Conservation (phyloP, 64 coral and sea anemone genomes). For the Dendrophyllia cribrosa region DNA sequence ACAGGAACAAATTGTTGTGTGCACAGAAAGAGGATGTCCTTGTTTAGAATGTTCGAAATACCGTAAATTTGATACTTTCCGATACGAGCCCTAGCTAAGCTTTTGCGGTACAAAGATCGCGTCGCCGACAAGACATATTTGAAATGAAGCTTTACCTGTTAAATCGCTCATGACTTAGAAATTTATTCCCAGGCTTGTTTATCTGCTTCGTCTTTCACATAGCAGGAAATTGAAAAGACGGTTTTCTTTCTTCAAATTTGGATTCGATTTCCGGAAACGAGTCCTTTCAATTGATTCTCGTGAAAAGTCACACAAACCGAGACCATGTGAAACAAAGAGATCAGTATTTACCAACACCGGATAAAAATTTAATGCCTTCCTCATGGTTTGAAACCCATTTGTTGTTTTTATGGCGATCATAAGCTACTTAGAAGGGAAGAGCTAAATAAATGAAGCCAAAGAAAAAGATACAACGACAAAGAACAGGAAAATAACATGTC, state of each 20-base stretch:
- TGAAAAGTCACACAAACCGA: slow-evolving; percentile 33
- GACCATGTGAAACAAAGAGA: slow-evolving; percentile 26
- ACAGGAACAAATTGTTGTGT: not conserved
- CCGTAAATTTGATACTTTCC: slow-evolving; percentile 8
- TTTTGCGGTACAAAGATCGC: slow-evolving; percentile 13
- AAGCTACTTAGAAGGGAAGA: not conserved
- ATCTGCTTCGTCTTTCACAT: not conserved
- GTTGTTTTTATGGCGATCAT: slow-evolving; percentile 29
- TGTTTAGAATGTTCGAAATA: not conserved
- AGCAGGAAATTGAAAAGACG: not conserved
- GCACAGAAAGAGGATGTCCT: not conserved
- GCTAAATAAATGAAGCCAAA: not conserved
- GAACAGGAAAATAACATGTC: not conserved
- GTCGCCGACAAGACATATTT: not conserved
- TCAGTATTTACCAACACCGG: slow-evolving; percentile 26
- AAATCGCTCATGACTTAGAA: slow-evolving; percentile 37
- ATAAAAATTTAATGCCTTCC: slow-evolving; percentile 78
- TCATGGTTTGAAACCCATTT: slow-evolving; percentile 54
- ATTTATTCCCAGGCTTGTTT: slow-evolving; percentile 16
- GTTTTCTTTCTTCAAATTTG: not conserved
- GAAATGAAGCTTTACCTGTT: slow-evolving; percentile 19
- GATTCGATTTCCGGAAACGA: slow-evolving; percentile 19
- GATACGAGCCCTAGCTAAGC: not conserved
- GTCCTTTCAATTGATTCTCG: not conserved
- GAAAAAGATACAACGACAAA: not conserved